Evolutionary conservation across 2,888 invertebrate species (phyloP), one percentile per base, ranked within the genome.

Genomic region (Lasioglossum oenotherae): DNA sequence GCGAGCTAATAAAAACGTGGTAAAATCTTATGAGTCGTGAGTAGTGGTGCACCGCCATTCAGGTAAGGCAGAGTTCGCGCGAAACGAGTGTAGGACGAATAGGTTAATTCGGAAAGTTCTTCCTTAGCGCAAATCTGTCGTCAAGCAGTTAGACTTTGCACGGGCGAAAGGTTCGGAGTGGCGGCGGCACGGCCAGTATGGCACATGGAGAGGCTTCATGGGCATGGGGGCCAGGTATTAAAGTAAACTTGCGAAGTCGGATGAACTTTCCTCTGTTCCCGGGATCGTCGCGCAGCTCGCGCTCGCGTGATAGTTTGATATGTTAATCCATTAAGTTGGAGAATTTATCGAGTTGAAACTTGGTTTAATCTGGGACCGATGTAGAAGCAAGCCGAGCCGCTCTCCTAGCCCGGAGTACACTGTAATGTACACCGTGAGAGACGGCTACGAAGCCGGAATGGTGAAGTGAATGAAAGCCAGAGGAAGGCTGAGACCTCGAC

Each of bases 331-430:
- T 88, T 91, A 91, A 91, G 91, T 91, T 90, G 86, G 91, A 82
- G 88, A 91, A 91, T 91, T 91, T 91, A 91, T 91, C 88, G 91
- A 87, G 91, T 88, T 87, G 90, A 87, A 91, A 91, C 88, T 91
- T 85, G 91, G 87, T 89, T 91, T 91, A 91, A 91, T 91, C 89
- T 82, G 84, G 85, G 84, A 84, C 85, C 89, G 84, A 88, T 90
- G 89, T 89, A 88, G 88, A 87, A 80, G 85, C 86, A 78, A 80
- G 80, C 82, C 78, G 35, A 82, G 78, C 73, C 84, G 74, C 46
- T 64, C 80, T 71, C 80, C 79, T 41, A 71, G 74, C 74, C 82
- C 31, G 60, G 57, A 67, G 31, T 64, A 64, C 74, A 74, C 77
- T 85, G 89, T 87, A 89, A 88, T 87, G 90, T 89, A 88, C 85